Evolutionary conservation across 2,888 invertebrate species (phyloP).

Genomic region (Eupelmus urozonus): DNA sequence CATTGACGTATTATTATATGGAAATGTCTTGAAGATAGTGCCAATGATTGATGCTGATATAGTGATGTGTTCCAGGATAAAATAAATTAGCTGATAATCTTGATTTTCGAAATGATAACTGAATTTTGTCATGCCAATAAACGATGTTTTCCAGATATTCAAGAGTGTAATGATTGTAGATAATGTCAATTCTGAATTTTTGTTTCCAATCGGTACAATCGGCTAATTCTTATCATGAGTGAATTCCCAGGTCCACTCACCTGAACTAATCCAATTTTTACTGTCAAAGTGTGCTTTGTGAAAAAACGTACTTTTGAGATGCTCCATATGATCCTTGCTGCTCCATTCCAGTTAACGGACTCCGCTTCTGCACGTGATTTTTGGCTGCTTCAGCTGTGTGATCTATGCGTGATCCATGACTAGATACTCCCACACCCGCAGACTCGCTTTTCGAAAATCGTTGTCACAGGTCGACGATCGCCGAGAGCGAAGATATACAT

Average conservation of each 20-base stretch:
- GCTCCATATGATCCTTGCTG: no score
- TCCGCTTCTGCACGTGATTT: no score
- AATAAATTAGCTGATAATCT: no score
- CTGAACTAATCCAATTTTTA: background rate
- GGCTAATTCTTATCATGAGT: background rate
- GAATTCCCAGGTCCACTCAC: conserved; percentile 8
- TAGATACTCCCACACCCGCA: no score
- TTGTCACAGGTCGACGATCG: conserved; percentile 12
- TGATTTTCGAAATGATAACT: background rate
- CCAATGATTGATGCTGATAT: conserved; percentile 1
- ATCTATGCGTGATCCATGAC: no score
- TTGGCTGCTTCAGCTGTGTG: no score
- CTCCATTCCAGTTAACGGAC: background rate
- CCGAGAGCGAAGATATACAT: conserved; percentile 41
- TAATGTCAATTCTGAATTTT: background rate
- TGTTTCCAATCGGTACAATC: background rate
- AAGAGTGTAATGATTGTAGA: background rate
- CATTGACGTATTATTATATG: no score
- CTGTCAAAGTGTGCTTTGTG: background rate
- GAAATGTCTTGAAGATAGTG: no score
- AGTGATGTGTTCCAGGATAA: no score
- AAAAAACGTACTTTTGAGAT: background rate
- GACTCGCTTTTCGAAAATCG: conserved; percentile 20
- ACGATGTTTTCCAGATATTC: background rate
- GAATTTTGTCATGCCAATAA: background rate